Evolutionary conservation across 2,888 invertebrate species (phyloP).

Genomic region (Andrena minutula): DNA sequence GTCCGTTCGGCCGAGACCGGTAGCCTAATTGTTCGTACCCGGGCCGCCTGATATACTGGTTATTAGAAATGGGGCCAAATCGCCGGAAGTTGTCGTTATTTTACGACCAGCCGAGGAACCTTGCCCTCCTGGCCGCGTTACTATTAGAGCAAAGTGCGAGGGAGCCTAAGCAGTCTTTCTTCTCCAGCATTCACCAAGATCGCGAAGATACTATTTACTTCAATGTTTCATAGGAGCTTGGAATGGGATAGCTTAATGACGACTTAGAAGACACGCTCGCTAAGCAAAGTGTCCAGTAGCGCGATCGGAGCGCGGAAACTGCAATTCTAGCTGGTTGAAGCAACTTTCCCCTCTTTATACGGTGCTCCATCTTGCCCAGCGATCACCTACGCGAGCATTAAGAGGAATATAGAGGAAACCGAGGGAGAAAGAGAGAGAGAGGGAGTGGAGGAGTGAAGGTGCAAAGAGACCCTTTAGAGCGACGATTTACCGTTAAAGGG

Average conservation of each 20-base stretch:
- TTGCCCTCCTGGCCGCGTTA: no score
- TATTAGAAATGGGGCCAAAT: slow-evolving; percentile 35
- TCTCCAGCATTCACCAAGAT: background rate
- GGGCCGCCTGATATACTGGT: slow-evolving; percentile 29
- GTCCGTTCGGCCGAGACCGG: slow-evolving; percentile 60
- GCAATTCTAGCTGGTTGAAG: slow-evolving; percentile 13
- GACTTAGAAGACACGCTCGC: background rate
- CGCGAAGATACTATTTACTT: background rate
- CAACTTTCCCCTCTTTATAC: slow-evolving; percentile 57
- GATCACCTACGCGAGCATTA: slow-evolving; percentile 40
- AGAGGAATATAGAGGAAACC: slow-evolving; percentile 30
- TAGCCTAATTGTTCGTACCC: slow-evolving; percentile 66
- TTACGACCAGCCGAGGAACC: slow-evolving; percentile 33
- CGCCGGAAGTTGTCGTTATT: slow-evolving; percentile 40
- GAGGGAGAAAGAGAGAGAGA: background rate
- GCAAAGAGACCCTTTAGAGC: slow-evolving; percentile 64
- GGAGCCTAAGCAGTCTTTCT: no score
- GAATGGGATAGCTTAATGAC: background rate
- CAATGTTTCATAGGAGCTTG: no score
- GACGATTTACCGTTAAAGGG: slow-evolving; percentile 71
- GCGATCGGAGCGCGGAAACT: slow-evolving; percentile 46
- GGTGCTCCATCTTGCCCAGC: slow-evolving; percentile 18
- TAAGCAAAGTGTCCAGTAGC: slow-evolving; percentile 14
- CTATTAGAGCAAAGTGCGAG: background rate
- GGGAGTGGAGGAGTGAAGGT: slow-evolving; percentile 28